Base-by-base conservation (phyloP, 2,797 vertebrate species). In the Chelidonichthys spinosus region DNA sequence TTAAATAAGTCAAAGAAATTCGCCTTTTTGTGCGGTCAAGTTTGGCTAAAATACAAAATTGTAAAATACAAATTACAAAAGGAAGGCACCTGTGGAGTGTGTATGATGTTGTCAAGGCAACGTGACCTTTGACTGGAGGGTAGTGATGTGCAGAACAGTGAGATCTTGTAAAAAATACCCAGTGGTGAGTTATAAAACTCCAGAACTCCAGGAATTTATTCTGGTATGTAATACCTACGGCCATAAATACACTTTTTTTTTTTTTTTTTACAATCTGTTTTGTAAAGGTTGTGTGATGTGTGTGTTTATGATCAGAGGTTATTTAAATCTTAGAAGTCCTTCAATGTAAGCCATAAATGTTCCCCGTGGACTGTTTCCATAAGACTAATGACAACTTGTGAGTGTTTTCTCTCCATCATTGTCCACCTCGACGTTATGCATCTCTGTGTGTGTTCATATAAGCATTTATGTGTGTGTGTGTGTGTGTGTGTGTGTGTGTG, bases 321-420 rank as follows among this genome's bases (percentile, higher is more conserved):
- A 80, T 84, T 74, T 76, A 65, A 67, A 58, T 43, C 18, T 77
- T 82, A 52, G 8, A 81, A 68, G 70, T 77, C 65, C 81, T 84
- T 81, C 52, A 78, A 58, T 69, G 67, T 64, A 66, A 77, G 68
- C 64, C 49, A 59, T 65, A 81, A 85, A 85, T 86, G 82, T 91
- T 81, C 78, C 77, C 83, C 61, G n/a, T 46, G 49, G 63, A 35
- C 76, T 69, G 85, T 90, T 88, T 84, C 82, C 82, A 89, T 76
- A 88, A 85, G 77, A 89, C 50, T 55, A 72, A 66, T 85, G 85
- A 87, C 82, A 86, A 74, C 4, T 62, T 81, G 68, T 10, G 65
- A 79, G 76, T 72, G 72, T 78, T 87, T 85, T 88, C 66, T 74
- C 75, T 87, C 81, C 46, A 87, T 86, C 75, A 72, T 44, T 61